Evolutionary conservation across 2,888 invertebrate genomes (phyloP).

Genomic region (Nycteola revayana): DNA sequence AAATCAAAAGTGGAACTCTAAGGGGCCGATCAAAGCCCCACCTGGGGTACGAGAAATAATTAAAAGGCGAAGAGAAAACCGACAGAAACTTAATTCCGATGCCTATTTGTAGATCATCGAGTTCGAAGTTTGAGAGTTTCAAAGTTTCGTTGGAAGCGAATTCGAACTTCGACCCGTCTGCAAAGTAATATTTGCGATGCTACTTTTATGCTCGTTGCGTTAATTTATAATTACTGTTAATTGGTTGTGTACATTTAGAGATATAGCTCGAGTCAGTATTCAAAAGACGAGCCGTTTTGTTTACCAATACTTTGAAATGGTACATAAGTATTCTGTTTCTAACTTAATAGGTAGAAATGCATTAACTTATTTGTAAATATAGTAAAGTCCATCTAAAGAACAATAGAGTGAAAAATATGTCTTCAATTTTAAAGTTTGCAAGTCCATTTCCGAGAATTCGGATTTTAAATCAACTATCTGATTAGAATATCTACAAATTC

Average conservation of each 20-base stretch:
- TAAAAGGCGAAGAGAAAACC: slow-evolving; percentile 76
- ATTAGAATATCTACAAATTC: no score
- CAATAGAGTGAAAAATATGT: no score
- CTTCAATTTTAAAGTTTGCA: no score
- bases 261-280: no score
- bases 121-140: slow-evolving; percentile 47
- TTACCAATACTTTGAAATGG: no score
- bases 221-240: slow-evolving; percentile 75
- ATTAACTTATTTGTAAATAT: no score
- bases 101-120: slow-evolving; percentile 77
- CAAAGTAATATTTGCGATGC: slow-evolving; percentile 62
- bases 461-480: no score
- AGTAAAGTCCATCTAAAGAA: no score
- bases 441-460: no score
- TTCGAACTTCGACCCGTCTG: slow-evolving; percentile 44
- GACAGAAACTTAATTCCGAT: slow-evolving; percentile 74
- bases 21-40: slow-evolving; percentile 58
- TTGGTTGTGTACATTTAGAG: slow-evolving; percentile 43
- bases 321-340: no score
- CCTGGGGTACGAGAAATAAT: slow-evolving; percentile 70
- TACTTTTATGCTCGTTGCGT: slow-evolving; percentile 62
- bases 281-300: no score
- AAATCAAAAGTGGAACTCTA: slow-evolving; percentile 48
- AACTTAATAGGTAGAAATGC: no score
- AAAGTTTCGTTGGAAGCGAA: slow-evolving; percentile 44